These are phyloP conservation scores for Sarcophaga bullata DNA, from an alignment of 1,140 invertebrate species.

Conservation along the genomic window DNA sequence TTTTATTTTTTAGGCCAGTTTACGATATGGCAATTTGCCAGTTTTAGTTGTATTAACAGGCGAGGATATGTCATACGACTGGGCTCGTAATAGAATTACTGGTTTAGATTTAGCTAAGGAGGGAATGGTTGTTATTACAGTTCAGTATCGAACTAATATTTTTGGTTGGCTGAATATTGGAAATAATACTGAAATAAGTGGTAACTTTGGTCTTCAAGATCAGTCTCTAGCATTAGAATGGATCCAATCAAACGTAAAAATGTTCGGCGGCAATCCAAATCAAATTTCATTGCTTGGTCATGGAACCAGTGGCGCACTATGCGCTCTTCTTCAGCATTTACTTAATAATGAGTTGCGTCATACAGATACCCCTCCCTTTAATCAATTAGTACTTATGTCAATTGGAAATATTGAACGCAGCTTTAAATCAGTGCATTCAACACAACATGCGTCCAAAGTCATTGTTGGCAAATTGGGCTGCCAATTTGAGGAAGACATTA, in stretches of 20 bases:
- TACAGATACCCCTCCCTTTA: constrained; percentile 58
- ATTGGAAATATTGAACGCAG: constrained; percentile 71
- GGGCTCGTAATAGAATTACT: constrained; percentile 67
- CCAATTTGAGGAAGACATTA: constrained; percentile 61
- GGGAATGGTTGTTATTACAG: constrained; percentile 73
- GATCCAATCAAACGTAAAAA: constrained; percentile 75
- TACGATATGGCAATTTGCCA: constrained; percentile 69
- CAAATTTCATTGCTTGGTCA: constrained; percentile 78
- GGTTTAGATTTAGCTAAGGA: constrained; percentile 75
- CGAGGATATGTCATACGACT: constrained; percentile 67
- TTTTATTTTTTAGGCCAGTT: constrained; percentile 63
- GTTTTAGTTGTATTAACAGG: constrained; percentile 72
- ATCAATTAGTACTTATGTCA: constrained; percentile 76
- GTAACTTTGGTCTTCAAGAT: constrained; percentile 79
- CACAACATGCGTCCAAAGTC: constrained; percentile 68
- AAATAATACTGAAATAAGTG: constrained; percentile 69
- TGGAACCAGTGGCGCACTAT: constrained; percentile 56
- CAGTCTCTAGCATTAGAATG: constrained; percentile 78
- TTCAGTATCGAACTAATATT: constrained; percentile 73
- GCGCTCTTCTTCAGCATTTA: constrained; percentile 48
- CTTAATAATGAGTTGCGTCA: background rate
- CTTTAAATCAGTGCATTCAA: constrained; percentile 47
- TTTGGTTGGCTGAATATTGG: constrained; percentile 78
- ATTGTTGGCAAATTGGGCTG: constrained; percentile 70
- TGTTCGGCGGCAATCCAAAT: constrained; percentile 78